Evolutionary conservation across 2,113 vertebrate genomes (phyloP).

Genomic region (Antechinus flavipes): DNA sequence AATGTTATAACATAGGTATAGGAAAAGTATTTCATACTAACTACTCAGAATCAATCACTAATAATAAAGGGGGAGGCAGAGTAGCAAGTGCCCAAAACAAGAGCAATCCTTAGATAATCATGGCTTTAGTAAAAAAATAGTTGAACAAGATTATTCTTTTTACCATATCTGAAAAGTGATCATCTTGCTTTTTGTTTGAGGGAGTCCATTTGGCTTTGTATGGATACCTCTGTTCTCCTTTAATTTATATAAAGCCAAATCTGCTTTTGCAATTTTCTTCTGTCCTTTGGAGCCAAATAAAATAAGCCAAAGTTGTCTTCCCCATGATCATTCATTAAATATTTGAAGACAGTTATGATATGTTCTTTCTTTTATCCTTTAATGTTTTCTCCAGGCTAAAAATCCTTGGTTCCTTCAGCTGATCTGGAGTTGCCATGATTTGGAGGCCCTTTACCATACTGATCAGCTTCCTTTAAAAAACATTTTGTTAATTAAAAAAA

Average conservation of each 20-base stretch:
- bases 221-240: neutral
- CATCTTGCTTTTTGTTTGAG: neutral
- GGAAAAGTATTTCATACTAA: neutral
- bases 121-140: neutral
- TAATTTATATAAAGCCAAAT: neutral
- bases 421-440: neutral
- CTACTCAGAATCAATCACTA: neutral
- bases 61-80: neutral
- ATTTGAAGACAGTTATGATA: neutral
- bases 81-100: neutral
- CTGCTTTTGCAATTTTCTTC: neutral
- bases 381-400: neutral
- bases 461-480: neutral
- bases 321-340: neutral
- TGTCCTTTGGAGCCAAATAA: neutral
- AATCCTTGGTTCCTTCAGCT: neutral
- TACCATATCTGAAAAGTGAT: neutral
- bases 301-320: neutral
- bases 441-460: neutral
- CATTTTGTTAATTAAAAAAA: too few relatives aligned
- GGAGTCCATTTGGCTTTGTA: neutral
- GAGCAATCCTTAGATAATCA: neutral
- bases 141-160: neutral
- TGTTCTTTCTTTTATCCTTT: neutral
- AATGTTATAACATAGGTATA: neutral